Conservation (phyloP, 2,113 vertebrate genomes). For the Leptosomus discolor region DNA sequence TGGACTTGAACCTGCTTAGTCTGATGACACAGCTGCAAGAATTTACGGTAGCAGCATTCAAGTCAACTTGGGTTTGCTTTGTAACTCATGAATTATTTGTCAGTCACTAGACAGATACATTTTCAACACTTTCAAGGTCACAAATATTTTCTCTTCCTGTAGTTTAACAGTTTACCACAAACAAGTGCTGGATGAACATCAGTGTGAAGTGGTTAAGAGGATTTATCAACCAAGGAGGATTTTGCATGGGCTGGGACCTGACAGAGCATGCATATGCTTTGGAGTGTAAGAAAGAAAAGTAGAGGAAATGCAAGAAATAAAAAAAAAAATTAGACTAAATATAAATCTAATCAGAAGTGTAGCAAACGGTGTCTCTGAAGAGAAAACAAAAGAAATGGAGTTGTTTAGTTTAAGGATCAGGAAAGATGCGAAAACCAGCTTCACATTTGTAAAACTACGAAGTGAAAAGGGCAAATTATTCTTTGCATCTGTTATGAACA, state of each 20-base stretch:
- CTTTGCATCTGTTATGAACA: not conserved
- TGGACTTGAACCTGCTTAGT: not conserved
- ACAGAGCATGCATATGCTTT: not conserved
- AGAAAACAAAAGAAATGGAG: not conserved
- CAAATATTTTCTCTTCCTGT: not conserved
- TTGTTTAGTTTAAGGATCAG: not conserved
- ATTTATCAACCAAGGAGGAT: not conserved
- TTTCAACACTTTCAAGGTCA: not conserved
- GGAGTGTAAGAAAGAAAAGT: not conserved
- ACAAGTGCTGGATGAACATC: not conserved
- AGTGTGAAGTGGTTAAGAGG: not conserved
- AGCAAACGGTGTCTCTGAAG: not conserved
- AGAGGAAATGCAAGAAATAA: not conserved
- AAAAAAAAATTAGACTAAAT: not conserved
- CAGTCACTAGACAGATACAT: not conserved
- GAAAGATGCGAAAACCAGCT: not conserved
- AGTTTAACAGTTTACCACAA: not conserved
- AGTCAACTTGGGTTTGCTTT: not conserved
- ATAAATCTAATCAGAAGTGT: not conserved
- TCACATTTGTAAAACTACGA: not conserved
- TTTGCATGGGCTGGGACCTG: not conserved
- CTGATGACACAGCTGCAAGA: not conserved
- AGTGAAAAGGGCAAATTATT: not conserved
- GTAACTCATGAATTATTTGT: not conserved
- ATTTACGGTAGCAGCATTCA: not conserved